These are phyloP conservation scores for Tethea ocularis DNA, from an alignment of 2,888 invertebrate genomes.

Conservation along the genomic window DNA sequence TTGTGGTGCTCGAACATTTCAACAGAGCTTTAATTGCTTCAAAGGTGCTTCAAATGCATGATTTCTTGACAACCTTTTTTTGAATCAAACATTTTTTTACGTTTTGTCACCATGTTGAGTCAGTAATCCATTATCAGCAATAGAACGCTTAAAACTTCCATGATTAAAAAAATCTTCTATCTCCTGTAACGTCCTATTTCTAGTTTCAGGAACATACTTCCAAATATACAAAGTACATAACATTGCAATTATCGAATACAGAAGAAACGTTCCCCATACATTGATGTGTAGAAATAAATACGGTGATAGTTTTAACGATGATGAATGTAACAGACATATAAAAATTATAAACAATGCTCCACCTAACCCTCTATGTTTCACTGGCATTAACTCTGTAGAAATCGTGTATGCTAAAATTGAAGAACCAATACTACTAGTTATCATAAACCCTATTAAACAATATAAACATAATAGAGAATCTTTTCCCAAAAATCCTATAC, in stretches of 20 bases:
- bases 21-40: too few relatives aligned
- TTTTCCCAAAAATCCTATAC: constrained; percentile 12
- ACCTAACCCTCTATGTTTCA: constrained; percentile 29
- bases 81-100: too few relatives aligned
- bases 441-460: constrained; percentile 20
- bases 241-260: constrained; percentile 20
- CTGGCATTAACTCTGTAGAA: constrained; percentile 28
- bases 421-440: constrained; percentile 19
- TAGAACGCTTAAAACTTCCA: constrained; percentile 7
- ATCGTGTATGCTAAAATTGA: constrained; percentile 17
- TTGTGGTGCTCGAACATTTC: too few relatives aligned
- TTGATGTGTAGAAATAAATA: constrained; percentile 25
- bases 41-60: too few relatives aligned
- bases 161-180: constrained; percentile 25
- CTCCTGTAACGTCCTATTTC: constrained; percentile 24
- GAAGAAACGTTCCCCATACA: constrained; percentile 26
- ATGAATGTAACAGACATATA: constrained; percentile 21
- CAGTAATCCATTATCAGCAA: constrained; percentile 17
- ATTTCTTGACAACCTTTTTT: too few relatives aligned
- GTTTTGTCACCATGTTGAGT: neutral
- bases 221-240: constrained; percentile 21
- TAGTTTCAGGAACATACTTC: constrained; percentile 29
- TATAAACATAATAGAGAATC: constrained; percentile 22
- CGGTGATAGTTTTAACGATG: constrained; percentile 25
- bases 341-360: constrained; percentile 23